Evolutionary conservation across 2,113 vertebrate species (phyloP).

Genomic region (Narcine bancroftii): DNA sequence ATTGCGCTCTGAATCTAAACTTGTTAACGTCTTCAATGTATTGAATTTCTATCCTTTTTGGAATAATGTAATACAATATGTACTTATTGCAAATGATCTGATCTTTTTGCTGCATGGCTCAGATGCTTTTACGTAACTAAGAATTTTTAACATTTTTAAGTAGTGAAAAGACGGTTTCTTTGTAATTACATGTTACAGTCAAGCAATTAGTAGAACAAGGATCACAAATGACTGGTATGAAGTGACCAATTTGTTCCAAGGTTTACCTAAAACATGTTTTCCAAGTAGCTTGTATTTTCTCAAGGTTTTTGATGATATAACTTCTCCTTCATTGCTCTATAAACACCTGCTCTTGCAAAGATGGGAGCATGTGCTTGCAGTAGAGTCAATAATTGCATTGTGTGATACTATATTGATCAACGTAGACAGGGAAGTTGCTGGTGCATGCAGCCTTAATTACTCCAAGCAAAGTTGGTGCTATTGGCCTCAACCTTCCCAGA

Average conservation of each 20-base stretch:
- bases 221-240: background rate
- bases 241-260: background rate
- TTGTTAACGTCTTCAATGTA: too few species aligned
- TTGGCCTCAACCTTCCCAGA: background rate
- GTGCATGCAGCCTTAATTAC: background rate
- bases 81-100: background rate
- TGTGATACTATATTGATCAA: background rate
- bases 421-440: background rate
- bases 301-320: slow-evolving; percentile 6
- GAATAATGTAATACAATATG: background rate
- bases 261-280: background rate
- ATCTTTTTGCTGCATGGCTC: background rate
- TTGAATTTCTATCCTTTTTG: background rate
- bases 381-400: background rate
- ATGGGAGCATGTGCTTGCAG: background rate
- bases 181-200: background rate
- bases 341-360: background rate
- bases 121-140: background rate
- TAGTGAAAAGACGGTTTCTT: background rate
- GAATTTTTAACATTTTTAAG: background rate
- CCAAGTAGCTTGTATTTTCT: background rate
- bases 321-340: background rate
- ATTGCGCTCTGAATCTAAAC: background rate
- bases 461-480: background rate
- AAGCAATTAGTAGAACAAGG: background rate